Conservation (phyloP, 2,888 invertebrate genomes). For the Abrostola tripartita region DNA sequence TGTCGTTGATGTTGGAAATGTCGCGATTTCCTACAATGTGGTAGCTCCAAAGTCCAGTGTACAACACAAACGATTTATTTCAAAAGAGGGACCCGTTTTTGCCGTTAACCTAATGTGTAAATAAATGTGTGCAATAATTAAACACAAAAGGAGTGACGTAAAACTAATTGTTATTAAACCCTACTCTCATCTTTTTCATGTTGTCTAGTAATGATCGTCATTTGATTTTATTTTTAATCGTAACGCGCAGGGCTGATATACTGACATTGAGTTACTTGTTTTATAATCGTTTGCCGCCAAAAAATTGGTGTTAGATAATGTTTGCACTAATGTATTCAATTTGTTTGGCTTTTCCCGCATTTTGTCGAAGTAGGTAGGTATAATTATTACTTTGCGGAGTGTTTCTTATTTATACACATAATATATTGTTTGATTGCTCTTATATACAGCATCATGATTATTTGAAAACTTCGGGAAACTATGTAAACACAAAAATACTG, state of each 20-base stretch:
- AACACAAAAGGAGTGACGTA: slow-evolving; percentile 76
- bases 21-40: not conserved
- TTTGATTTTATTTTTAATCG: slow-evolving; percentile 51
- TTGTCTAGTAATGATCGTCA: slow-evolving; percentile 45
- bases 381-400: too few species aligned
- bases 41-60: slow-evolving; percentile 33
- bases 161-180: slow-evolving; percentile 78
- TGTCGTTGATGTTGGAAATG: not conserved
- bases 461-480: too few species aligned
- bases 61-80: slow-evolving; percentile 75
- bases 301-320: slow-evolving; percentile 14
- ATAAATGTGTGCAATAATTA: slow-evolving; percentile 86
- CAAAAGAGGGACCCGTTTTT: slow-evolving; percentile 81
- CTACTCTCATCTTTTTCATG: slow-evolving; percentile 60
- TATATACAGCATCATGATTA: not conserved
- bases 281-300: slow-evolving; percentile 28
- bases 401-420: too few species aligned
- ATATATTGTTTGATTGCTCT: too few species aligned
- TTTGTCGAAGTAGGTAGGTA: too few species aligned
- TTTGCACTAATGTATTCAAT: slow-evolving; percentile 1
- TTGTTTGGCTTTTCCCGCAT: not conserved
- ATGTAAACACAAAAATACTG: too few species aligned
- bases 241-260: slow-evolving; percentile 26
- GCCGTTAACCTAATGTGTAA: slow-evolving; percentile 84
- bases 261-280: slow-evolving; percentile 29